Conservation (phyloP, 2,113 vertebrate genomes). For the Solea senegalensis region DNA sequence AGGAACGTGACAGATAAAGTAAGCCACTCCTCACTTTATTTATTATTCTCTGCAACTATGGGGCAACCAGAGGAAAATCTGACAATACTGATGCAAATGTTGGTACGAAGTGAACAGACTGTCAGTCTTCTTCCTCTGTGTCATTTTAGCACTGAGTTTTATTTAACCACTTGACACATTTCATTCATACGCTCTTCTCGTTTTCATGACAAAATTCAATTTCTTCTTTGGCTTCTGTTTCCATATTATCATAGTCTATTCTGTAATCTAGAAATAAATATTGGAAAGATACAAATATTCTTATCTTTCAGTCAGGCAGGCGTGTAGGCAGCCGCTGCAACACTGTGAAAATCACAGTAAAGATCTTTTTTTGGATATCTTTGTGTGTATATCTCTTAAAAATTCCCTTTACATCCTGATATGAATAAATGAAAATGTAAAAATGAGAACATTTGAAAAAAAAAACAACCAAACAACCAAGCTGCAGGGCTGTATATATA, state of each 20-base stretch:
- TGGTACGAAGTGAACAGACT: slow-evolving; percentile 5
- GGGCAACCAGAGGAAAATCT: background rate
- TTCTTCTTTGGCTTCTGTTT: slow-evolving; percentile 40
- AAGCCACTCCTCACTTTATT: slow-evolving; percentile 21
- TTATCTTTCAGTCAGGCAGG: no score
- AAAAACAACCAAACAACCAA: no score
- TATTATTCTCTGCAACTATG: slow-evolving; percentile 14
- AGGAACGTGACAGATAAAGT: slow-evolving; percentile 49
- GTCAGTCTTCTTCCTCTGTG: no score
- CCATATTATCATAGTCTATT: slow-evolving; percentile 19
- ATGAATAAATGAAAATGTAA: no score
- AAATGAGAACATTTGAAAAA: no score
- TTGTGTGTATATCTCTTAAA: no score
- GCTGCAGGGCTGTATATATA: slow-evolving; percentile 9
- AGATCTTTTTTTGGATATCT: no score
- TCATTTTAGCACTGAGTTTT: no score
- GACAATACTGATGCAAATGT: slow-evolving; percentile 10
- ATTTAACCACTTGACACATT: background rate
- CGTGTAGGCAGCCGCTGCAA: no score
- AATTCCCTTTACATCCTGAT: no score
- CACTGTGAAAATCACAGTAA: no score
- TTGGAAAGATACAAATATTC: no score
- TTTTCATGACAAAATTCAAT: slow-evolving; percentile 48
- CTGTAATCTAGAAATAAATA: slow-evolving; percentile 11
- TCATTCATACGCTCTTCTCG: background rate